Base-by-base conservation (phyloP, 2,113 vertebrate genomes). In the Alouatta palliata region DNA sequence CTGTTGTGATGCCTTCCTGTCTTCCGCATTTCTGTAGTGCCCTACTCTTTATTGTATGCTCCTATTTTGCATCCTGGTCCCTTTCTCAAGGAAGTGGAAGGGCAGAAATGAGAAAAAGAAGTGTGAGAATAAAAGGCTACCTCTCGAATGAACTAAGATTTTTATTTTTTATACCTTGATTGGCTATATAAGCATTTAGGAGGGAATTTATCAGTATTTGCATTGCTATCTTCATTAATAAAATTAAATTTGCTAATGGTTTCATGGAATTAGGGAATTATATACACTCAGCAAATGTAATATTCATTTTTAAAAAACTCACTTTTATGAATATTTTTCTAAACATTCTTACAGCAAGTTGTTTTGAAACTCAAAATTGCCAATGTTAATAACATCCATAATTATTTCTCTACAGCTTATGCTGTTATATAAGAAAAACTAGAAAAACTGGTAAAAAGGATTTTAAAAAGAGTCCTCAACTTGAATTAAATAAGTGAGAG, bases 301-400 rank as follows among this genome's bases (percentile, higher is more conserved):
- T 79, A 49, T 52, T 91, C 68, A 93, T 58, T 96, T 80, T 16
- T 96, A 97, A 95, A 64, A 92, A 76, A 68, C 35, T 2, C 77
- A 37, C 14, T 66, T 95, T 16, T 75, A 64, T 61, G 45, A 40
- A 47, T 76, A 49, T 92, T 95, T 92, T 96, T 88, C 83, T 47
- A 35, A 80, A 93, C 10, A 97, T 94, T 92, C 45, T 95, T 98
- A 84, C 77, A 96, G 93, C 32, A 94, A 58, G 73, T 81, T 97
- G 95, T 89, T 97, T 98, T 93, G 96, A 90, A 87, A 81, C 87
- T 97, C 96, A 93, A 84, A 98, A 97, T 1, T 94, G 95, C 91
- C 35, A 91, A 52, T 90, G 94, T 75, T 98, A 94, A 97, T 83
- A 87, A 91, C 64, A 97, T 96, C 90, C 95, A 96, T 79, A 95